Evolutionary conservation across 2,797 vertebrate species (phyloP).

Genomic region (Rhynchonycteris naso): DNA sequence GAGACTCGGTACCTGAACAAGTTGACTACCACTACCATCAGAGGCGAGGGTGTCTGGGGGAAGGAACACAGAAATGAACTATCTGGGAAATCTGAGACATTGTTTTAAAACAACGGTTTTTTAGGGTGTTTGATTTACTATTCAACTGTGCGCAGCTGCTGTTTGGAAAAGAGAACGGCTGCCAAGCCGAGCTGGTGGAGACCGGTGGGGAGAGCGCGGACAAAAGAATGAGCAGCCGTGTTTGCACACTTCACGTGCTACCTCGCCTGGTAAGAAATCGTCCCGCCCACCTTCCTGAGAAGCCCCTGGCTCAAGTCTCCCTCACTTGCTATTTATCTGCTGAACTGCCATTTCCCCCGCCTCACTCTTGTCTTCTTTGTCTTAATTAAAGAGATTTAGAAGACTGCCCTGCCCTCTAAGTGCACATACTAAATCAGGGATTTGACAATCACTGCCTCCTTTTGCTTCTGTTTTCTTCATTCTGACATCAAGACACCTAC

Average conservation of each 20-base stretch:
- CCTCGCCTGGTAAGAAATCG: conserved; percentile 73
- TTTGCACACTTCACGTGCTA: conserved; percentile 84
- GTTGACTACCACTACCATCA: conserved; percentile 74
- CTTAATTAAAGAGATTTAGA: conserved; percentile 70
- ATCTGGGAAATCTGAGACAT: conserved; percentile 89
- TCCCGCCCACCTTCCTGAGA: conserved; percentile 76
- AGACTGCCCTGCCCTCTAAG: conserved; percentile 41
- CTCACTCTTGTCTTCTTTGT: conserved; percentile 32
- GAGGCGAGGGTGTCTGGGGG: conserved; percentile 78
- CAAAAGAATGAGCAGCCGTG: conserved; percentile 39
- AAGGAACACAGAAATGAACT: conserved; percentile 83
- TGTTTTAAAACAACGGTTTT: conserved; percentile 90
- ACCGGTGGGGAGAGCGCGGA: conserved; percentile 65
- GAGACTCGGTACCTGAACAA: conserved; percentile 82
- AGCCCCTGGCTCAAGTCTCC: conserved; percentile 43
- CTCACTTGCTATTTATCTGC: conserved; percentile 51
- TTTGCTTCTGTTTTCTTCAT: background rate
- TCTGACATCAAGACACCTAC: background rate
- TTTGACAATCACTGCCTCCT: background rate
- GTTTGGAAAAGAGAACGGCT: conserved; percentile 86
- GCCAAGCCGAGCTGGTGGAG: conserved; percentile 84
- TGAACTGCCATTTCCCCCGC: background rate
- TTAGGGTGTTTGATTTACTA: conserved; percentile 91
- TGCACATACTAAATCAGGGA: conserved; percentile 20
- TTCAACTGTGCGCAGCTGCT: conserved; percentile 90